Evolutionary conservation across 2,888 invertebrate genomes (phyloP), one percentile per base, ranked within the genome.

Genomic region (Parthenolecanium corni): DNA sequence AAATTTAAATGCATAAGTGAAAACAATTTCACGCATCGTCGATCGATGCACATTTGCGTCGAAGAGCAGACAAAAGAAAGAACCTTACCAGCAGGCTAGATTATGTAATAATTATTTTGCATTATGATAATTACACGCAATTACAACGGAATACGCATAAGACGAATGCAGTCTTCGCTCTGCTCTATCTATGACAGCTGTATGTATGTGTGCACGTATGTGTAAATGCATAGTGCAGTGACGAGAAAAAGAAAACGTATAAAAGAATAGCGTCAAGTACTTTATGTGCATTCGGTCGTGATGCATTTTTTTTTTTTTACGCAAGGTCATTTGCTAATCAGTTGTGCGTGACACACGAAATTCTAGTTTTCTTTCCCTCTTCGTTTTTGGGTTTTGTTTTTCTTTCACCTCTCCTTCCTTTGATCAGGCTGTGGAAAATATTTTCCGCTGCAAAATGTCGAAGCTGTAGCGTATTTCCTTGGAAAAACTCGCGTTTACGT

Each of bases 71-170:
- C 44, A 18, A 42, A 42, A 9, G 14, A 38, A 42, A 42, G 14
- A 42, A 42, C 44, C 44, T 42, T 18, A 46, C 1, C 56, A 9
- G 23, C 46, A n/a, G 25, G 42, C n/a, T 3, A 31, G 24, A 46
- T 56, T 56, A 56, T 56, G 56, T 56, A 56, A 56, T 56, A 56
- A 56, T 56, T 44, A 44, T 42, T 56, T 42, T 56, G 44, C 56
- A 56, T 56, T 56, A 56, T 56, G 56, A 56, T 56, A 56, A 56
- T 56, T 56, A 56, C 44, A 44, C 56, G 56, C 56, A 56, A 56
- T 56, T 56, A 56, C 56, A 16, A 46, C 24, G 44, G 44, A 56
- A 36, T 38, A 52, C 25, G 52, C 20, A 44, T 44, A 18, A 4
- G 18, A 4, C n/a, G 21, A 51, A 16, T 20, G 38, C 14, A 52